Base-by-base conservation (phyloP, 2,797 vertebrate genomes). In the Sebastes aleutianus region DNA sequence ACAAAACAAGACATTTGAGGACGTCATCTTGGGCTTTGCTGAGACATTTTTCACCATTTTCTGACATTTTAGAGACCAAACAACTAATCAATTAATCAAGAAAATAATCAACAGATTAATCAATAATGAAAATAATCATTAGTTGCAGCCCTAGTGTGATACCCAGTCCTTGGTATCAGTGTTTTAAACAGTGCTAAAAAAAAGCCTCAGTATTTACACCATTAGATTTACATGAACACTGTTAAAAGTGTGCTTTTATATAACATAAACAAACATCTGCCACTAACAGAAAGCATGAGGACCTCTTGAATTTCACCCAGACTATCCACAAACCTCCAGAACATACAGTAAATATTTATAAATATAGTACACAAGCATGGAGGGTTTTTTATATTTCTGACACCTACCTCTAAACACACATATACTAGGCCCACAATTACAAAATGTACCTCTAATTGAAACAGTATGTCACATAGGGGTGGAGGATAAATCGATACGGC, bases 221-320 rank as follows among this genome's bases (percentile, higher is more conserved):
- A 71, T 64, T 54, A 16, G 22, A 56, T 70, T 65, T 26, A 69
- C 22, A 56, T 56, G 24, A 74, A 59, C 62, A 56, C 29, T 27
- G 26, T 72, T 57, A 31, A 43, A 71, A 70, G 50, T 54, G 56
- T 20, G 57, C 68, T 87, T 80, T 85, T 58, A 71, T 65, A 29
- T 83, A 79, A 80, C 22, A 74, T 56, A 76, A 16, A 76, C 34
- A 80, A 24, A 74, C 50, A 53, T 31, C 29, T 70, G 29, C 64
- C 70, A 56, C 61, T n/a, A 62, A 50, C 16, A 70, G 43, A 65
- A 57, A 67, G 34, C 54, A 72, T 3, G 10, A 83, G 57, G 13
- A 59, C 57, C 74, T 79, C 74, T 78, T 58, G 39, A 66, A 61
- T 75, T 76, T 75, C 31, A 76, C 27, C 26, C 27, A n/a, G 20